These are phyloP conservation scores for Melanogrammus aeglefinus DNA, from an alignment of 2,797 vertebrate genomes.

Conservation along the genomic window DNA sequence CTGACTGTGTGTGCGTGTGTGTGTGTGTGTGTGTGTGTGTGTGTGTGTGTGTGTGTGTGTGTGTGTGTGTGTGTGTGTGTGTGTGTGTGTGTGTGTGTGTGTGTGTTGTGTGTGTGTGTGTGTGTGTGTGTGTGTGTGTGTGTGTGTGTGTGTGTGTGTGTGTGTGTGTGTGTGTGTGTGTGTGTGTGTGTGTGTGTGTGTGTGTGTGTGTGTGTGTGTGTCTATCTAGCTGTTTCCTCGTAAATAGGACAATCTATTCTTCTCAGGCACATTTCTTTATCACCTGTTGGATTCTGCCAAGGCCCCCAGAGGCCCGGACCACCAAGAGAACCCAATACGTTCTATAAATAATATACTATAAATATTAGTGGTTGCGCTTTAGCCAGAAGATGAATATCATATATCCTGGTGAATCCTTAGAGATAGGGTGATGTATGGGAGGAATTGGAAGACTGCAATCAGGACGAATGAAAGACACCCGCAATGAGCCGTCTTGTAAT, in stretches of 20 bases:
- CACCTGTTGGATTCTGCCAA: not conserved
- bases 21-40: constrained; percentile 10
- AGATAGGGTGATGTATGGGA: too few relatives aligned
- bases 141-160: constrained; percentile 16
- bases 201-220: not conserved
- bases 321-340: not conserved
- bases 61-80: not conserved
- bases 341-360: not conserved
- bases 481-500: not conserved
- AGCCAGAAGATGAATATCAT: not conserved
- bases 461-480: too few relatives aligned
- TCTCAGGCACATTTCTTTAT: not conserved
- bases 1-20: constrained; percentile 10
- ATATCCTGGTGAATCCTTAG: not conserved
- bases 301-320: not conserved
- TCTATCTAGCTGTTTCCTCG: not conserved
- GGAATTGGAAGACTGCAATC: too few relatives aligned
- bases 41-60: constrained; percentile 4
- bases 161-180: constrained; percentile 9
- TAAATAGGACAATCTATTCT: too few relatives aligned
- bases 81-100: constrained; percentile 12
- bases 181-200: constrained; percentile 1
- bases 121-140: constrained; percentile 3
- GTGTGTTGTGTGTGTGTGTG: constrained; percentile 12
- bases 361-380: not conserved